Percentiles rank a stretch among this genome's conserved stretches.
phyloP scores from a whole-genome alignment of 2,797 vertebrate species.

The Urophycis tenuis region DNA sequence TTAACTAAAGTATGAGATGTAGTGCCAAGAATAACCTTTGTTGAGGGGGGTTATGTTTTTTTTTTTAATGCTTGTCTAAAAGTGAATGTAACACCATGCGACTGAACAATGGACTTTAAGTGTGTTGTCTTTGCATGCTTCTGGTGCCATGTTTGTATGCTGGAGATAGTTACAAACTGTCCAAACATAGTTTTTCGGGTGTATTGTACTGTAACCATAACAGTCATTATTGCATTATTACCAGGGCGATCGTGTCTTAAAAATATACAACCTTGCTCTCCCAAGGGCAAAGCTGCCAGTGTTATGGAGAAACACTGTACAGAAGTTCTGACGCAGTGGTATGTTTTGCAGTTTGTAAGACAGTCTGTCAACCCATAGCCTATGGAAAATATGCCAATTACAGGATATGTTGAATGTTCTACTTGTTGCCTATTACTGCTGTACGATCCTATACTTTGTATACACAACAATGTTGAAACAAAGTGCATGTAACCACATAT shows the following conservation, averaged over 20 bases:
- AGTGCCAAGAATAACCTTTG: conserved; percentile 52
- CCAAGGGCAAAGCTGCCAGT: conserved; percentile 32
- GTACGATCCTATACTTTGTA: conserved; percentile 46
- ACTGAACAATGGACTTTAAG: conserved; percentile 41
- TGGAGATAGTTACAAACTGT: conserved; percentile 37
- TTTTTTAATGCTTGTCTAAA: conserved; percentile 32
- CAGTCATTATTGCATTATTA: conserved; percentile 22
- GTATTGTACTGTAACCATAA: conserved; percentile 35
- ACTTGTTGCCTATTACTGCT: conserved; percentile 40
- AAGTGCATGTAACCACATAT: conserved; percentile 59
- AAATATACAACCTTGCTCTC: conserved; percentile 35
- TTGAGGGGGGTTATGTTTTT: conserved; percentile 40
- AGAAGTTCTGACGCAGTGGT: not conserved
- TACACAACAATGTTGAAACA: conserved; percentile 53
- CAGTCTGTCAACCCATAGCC: conserved; percentile 37
- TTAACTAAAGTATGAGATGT: conserved; percentile 40
- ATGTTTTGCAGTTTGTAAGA: not conserved
- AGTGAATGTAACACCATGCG: conserved; percentile 36
- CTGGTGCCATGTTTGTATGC: conserved; percentile 34
- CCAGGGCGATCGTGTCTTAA: conserved; percentile 58
- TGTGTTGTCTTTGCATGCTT: conserved; percentile 49
- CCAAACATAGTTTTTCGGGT: conserved; percentile 32
- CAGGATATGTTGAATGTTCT: conserved; percentile 38
- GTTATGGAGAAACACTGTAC: conserved; percentile 27
- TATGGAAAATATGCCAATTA: conserved; percentile 23